Base-by-base conservation (phyloP, 2,113 vertebrate species). In the Crocuta crocuta region DNA sequence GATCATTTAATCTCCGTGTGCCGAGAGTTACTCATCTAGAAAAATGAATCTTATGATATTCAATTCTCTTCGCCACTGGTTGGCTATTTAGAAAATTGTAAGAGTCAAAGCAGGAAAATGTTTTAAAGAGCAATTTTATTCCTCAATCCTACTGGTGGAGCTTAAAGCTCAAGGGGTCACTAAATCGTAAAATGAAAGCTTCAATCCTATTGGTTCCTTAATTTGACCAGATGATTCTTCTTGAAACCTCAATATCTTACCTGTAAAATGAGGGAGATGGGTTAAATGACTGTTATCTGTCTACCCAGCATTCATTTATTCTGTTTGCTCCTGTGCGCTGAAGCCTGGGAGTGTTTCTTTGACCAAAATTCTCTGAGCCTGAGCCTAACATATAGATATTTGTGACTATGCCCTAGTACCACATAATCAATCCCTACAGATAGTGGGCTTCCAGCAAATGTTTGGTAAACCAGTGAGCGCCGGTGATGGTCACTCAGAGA, bases 221-320 rank as follows among this genome's bases (percentile, higher is more conserved):
- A 89, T 93, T 58, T 96, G 66, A 83, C 79, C 48, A 73, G 76
- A 61, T 76, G 5, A 43, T 68, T 93, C 74, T 82, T 93, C 39
- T 74, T 1, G 66, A 45, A 33, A 61, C 45, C 28, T 93, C 84
- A 86, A 21, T 13, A 28, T 73, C 43, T 83, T 74, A 43, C 16
- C 61, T 85, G n/a, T 65, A 91, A 91, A 94, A 43, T 33, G 35
- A 91, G 39, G 43, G n/a, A 68, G 23, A 70, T 43, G 16, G 31
- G 43, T 50, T 91, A 63, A 93, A 85, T 24, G 71, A 81, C 0
- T 39, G 19, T 73, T 78, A 81, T 7, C 33, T 73, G 28, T 80
- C 70, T 80, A 33, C 10, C 16, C n/a, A 74, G 13, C 7, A 74
- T 71, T 70, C 83, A 86, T 4, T 55, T 55, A 73, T 35, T 78